phyloP scores from a whole-genome alignment of 1,140 invertebrate genomes.

The Anastrepha ludens region DNA sequence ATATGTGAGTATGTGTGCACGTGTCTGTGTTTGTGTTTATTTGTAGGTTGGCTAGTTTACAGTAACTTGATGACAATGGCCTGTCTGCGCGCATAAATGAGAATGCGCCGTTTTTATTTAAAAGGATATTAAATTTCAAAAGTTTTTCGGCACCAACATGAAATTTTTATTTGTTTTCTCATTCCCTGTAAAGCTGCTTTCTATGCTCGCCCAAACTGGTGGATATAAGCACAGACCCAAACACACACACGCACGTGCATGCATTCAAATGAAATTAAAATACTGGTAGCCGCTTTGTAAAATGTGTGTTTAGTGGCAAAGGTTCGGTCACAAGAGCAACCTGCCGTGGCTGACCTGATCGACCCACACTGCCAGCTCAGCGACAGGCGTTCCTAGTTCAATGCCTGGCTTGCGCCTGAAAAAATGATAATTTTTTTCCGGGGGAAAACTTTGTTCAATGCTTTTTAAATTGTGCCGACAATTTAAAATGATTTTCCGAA shows the following conservation, averaged over 20 bases:
- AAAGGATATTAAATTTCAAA: constrained; percentile 54
- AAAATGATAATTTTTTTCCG: neutral
- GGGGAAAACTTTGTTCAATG: neutral
- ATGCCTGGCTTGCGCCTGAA: too few relatives aligned
- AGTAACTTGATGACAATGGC: constrained; percentile 49
- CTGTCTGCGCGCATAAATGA: constrained; percentile 46
- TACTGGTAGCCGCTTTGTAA: neutral
- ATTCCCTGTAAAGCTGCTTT: neutral
- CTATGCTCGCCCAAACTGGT: neutral
- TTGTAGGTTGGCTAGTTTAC: neutral
- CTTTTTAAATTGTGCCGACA: neutral
- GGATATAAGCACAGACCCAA: neutral
- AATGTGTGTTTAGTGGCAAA: neutral
- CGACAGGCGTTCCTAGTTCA: too few relatives aligned
- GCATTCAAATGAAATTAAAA: neutral
- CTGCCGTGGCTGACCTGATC: too few relatives aligned
- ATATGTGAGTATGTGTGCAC: neutral
- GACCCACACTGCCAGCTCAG: too few relatives aligned
- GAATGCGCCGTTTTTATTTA: constrained; percentile 33
- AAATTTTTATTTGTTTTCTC: constrained; percentile 9
- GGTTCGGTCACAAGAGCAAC: too few relatives aligned
- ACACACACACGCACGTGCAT: neutral
- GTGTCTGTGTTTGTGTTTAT: neutral
- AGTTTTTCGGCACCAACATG: constrained; percentile 48
- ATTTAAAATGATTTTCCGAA: constrained; percentile 16